Conservation (phyloP, 2,888 invertebrate species). For the Brachyptera risi region DNA sequence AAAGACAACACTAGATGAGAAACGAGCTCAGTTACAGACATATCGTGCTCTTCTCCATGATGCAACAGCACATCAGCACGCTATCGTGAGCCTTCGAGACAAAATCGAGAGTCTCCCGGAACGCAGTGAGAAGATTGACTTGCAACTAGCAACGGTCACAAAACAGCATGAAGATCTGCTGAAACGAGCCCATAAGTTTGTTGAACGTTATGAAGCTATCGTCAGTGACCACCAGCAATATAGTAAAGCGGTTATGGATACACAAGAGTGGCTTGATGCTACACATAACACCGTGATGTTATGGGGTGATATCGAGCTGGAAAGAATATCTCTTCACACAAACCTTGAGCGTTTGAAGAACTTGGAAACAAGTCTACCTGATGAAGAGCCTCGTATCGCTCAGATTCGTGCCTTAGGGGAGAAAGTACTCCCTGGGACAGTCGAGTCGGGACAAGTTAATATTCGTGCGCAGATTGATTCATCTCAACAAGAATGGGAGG, state of each 20-base stretch:
- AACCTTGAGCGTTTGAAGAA: constrained; percentile 83
- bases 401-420: constrained; percentile 80
- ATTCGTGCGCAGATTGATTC: constrained; percentile 84
- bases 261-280: constrained; percentile 82
- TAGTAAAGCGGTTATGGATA: constrained; percentile 78
- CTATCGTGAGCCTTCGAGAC: constrained; percentile 74
- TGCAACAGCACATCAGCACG: constrained; percentile 78
- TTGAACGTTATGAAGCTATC: constrained; percentile 81
- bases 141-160: constrained; percentile 63
- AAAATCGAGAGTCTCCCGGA: constrained; percentile 78
- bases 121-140: constrained; percentile 66
- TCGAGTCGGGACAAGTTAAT: constrained; percentile 76
- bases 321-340: constrained; percentile 78
- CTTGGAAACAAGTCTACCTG: constrained; percentile 70
- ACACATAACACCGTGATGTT: constrained; percentile 68
- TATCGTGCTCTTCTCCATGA: constrained; percentile 80
- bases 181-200: constrained; percentile 67
- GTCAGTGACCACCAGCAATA: constrained; percentile 87
- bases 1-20: constrained; percentile 85
- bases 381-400: constrained; percentile 80
- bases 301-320: constrained; percentile 80
- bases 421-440: constrained; percentile 83
- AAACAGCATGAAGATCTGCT: constrained; percentile 69
- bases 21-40: constrained; percentile 77
- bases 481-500: constrained; percentile 88